Base-by-base conservation (phyloP, 2,113 vertebrate species). In the Orientallactaga bullata region DNA sequence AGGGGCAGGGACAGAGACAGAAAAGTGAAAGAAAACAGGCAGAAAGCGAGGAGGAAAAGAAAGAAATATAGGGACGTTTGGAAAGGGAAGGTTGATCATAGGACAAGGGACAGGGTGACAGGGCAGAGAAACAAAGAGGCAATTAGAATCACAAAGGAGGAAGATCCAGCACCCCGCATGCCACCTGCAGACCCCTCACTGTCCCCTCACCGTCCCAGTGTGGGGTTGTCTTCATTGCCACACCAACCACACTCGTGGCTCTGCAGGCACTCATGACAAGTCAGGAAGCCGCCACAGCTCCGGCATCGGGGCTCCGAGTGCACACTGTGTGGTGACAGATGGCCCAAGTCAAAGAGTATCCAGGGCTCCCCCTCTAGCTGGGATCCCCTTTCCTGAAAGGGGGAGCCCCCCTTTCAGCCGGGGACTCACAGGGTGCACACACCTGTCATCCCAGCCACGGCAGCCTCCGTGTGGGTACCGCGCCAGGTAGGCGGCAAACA, bases 401-500 rank as follows among this genome's bases (percentile, higher is more conserved):
- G 0, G 16, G 18, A 37, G 3, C 21, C 63, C 17, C 6, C 3
- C 11, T 58, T 16, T 7, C 24, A 11, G 9, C 39, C 66, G 32
- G 0, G 20, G 42, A 42, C 3, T 13, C 39, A 11, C 0, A 1
- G 24, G 23, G 51, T 26, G 24, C 95, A n/a, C n/a, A n/a, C n/a
- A 99, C 99, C 99, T 99, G 98, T 99, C 99, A 0, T 99, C 99
- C 99, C 99, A 99, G 97, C 99, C 99, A 17, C 99, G 98, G 97
- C 99, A 99, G 93, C 99, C 99, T 37, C 99, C 99, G 0, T 99
- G 99, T 0, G 99, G 99, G 96, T 99, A 99, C 95, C 99, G 99
- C 92, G 99, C 99, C 92, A 99, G 98, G 96, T 99, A 99, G 65
- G 99, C 98, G 0, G 99, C 99, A 26, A 99, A 99, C 95, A 99